These are phyloP conservation scores for Nomada flava DNA, from an alignment of 2,888 invertebrate species.

Conservation along the genomic window DNA sequence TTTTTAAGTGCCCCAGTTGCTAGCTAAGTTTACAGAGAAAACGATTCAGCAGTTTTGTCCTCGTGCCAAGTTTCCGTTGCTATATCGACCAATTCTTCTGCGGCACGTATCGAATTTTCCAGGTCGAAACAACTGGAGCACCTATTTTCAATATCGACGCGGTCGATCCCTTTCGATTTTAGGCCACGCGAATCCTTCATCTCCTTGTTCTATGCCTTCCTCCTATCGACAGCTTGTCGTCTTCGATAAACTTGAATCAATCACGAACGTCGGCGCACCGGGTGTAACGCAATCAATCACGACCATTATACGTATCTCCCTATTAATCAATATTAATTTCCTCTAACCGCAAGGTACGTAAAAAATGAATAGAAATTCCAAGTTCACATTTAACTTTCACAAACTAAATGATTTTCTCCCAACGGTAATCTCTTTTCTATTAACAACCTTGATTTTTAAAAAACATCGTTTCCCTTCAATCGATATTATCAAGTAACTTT, in stretches of 20 bases:
- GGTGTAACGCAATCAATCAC: conserved; percentile 34
- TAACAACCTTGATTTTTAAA: not conserved
- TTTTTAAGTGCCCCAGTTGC: not conserved
- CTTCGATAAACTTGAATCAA: conserved; percentile 33
- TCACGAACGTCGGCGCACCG: conserved; percentile 24
- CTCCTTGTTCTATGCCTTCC: not conserved
- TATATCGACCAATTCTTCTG: not conserved
- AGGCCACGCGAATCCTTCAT: conserved; percentile 9
- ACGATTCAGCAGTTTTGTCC: not conserved
- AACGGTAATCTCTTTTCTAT: too few relatives aligned
- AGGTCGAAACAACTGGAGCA: conserved; percentile 35
- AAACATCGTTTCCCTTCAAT: too few relatives aligned
- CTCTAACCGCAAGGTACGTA: not conserved
- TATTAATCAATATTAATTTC: conserved; percentile 21
- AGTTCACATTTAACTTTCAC: not conserved
- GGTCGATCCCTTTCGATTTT: not conserved
- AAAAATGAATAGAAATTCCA: not conserved
- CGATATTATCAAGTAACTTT: not conserved
- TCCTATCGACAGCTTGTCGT: conserved; percentile 7
- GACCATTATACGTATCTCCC: not conserved
- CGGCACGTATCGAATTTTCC: conserved; percentile 6
- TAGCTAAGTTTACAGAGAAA: not conserved
- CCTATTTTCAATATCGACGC: conserved; percentile 35
- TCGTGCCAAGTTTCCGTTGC: conserved; percentile 1
- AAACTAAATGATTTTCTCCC: not conserved